Evolutionary conservation across 2,797 vertebrate genomes (phyloP).

Genomic region (Podarcis lilfordi): DNA sequence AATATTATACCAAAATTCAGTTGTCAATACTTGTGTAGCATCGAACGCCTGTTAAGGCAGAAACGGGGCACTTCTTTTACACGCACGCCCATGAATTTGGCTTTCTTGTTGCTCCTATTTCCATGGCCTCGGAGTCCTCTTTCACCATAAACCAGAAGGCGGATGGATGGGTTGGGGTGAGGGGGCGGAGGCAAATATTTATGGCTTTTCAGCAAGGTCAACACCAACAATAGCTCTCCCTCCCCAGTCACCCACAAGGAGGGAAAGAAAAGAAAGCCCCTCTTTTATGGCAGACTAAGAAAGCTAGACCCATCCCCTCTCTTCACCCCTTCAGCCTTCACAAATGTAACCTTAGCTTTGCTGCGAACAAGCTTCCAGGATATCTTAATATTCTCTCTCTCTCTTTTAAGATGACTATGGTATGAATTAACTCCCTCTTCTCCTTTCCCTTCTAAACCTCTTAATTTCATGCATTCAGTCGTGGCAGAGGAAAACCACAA

Average conservation of each 20-base stretch:
- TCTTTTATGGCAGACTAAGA: not conserved
- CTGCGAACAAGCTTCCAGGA: not conserved
- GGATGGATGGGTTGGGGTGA: not conserved
- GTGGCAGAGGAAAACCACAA: not conserved
- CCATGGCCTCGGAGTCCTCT: not conserved
- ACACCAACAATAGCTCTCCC: constrained; percentile 1
- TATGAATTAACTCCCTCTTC: not conserved
- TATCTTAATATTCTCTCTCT: not conserved
- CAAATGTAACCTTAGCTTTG: not conserved
- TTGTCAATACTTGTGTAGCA: not conserved
- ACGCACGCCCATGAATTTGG: not conserved
- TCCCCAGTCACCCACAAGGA: not conserved
- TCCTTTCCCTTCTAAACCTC: not conserved
- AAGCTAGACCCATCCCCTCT: not conserved
- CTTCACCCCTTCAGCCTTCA: not conserved
- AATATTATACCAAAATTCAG: not conserved
- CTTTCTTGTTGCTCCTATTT: not conserved
- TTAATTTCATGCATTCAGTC: not conserved
- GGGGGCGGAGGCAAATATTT: not conserved
- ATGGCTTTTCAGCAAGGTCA: constrained; percentile 42
- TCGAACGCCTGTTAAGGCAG: not conserved
- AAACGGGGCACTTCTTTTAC: rapidly evolving
- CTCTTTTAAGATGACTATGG: not conserved
- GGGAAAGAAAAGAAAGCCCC: not conserved
- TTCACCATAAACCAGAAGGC: constrained; percentile 6